A percentile compares a stretch with the other conserved stretches of the same genome.
Evolutionary conservation across 2,113 vertebrate genomes (phyloP).

Genomic region (Pygoscelis adeliae): DNA sequence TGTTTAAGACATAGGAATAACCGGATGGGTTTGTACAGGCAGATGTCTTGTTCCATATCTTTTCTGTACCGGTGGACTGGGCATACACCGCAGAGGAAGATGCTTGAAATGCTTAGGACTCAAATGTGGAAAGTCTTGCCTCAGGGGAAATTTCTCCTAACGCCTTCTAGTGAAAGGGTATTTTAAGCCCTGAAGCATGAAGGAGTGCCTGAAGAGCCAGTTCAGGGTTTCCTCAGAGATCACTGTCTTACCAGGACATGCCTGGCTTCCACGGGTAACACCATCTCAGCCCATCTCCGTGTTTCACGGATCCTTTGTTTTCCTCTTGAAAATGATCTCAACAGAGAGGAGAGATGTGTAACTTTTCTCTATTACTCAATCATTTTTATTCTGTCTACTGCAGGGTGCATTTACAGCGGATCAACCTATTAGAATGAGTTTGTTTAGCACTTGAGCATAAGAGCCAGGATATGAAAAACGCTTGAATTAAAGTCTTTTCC

Average conservation of each 20-base stretch:
- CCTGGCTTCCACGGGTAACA: accelerated
- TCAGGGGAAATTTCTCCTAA: not conserved
- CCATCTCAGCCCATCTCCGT: accelerated
- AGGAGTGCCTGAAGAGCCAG: not conserved
- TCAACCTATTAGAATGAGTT: not conserved
- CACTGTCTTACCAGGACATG: accelerated
- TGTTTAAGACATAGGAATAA: accelerated
- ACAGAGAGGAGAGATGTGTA: not conserved
- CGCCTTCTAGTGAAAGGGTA: accelerated
- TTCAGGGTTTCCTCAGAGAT: not conserved
- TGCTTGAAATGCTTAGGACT: not conserved
- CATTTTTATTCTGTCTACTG: accelerated
- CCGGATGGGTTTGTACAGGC: not conserved
- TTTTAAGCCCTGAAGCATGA: not conserved
- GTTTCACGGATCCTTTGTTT: accelerated
- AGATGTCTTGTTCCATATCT: not conserved
- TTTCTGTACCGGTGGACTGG: not conserved
- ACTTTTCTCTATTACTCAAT: not conserved
- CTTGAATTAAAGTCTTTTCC: not conserved
- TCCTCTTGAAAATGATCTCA: accelerated
- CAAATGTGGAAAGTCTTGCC: not conserved
- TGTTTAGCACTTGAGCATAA: not conserved
- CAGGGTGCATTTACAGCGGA: accelerated
- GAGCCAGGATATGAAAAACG: not conserved
- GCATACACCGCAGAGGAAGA: accelerated